These are phyloP conservation scores for Oophaga pumilio DNA, from an alignment of 2,113 vertebrate species.

Conservation along the genomic window DNA sequence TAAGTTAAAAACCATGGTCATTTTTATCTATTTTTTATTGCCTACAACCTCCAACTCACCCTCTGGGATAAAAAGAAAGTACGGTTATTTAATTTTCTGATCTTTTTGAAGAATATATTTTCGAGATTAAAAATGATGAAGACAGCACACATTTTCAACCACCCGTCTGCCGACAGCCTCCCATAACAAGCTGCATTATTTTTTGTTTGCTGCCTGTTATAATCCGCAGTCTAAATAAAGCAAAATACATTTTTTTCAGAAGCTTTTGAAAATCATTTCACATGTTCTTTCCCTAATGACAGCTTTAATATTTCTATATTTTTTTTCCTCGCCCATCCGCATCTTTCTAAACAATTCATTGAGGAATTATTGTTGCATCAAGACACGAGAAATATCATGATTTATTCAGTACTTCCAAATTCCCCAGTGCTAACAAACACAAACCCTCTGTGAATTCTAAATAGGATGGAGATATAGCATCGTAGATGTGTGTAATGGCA, in stretches of 20 bases:
- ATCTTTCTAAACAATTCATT: conserved; percentile 56
- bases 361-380: conserved; percentile 56
- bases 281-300: conserved; percentile 53
- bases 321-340: conserved; percentile 44
- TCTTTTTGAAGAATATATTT: conserved; percentile 1
- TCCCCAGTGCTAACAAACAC: conserved; percentile 51
- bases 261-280: conserved; percentile 55
- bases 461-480: conserved; percentile 10
- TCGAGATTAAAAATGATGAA: background rate
- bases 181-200: conserved; percentile 6
- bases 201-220: conserved; percentile 35
- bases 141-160: background rate
- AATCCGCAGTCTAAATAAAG: conserved; percentile 46
- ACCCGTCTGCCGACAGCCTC: background rate
- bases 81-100: conserved; percentile 17
- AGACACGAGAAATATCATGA: conserved; percentile 54
- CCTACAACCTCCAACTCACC: background rate
- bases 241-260: conserved; percentile 34
- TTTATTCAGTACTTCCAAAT: conserved; percentile 53
- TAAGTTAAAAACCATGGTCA: background rate
- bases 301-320: conserved; percentile 54
- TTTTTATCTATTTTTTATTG: background rate
- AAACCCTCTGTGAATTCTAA: conserved; percentile 56
- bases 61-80: background rate
- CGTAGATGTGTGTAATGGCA: background rate